Evolutionary conservation across 2,113 vertebrate species (phyloP), one percentile per base, ranked within the genome.

Genomic region (Oryzias celebensis): DNA sequence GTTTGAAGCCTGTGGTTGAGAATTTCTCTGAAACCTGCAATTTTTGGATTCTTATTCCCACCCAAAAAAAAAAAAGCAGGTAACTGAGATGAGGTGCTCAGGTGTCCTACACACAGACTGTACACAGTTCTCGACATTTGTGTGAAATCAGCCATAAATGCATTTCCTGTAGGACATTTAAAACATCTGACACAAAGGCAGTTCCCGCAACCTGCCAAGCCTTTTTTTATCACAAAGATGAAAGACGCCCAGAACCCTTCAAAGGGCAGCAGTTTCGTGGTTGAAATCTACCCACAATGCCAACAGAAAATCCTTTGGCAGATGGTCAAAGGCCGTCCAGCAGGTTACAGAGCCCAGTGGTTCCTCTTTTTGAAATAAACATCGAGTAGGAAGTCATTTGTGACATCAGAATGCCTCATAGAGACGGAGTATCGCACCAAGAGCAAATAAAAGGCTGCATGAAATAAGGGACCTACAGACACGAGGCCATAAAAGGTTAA

Each of bases 401-500:
- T 1, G 42, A 67, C 5, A 66, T 10, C 46, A 7, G 57, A 2
- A 42, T 12, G 44, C 4, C 10, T 47, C 47, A 51, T 48, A 8
- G 22, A 43, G 43, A 31, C 41, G 14, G 36, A 44, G 49, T 12
- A 46, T 8, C 10, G 20, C 1, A 46, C 17, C 8, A 31, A 10
- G 44, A 15, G 15, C 52, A 59, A 2, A 71, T 14, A 68, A 69
- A 17, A 23, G 36, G 45, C 3, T 24, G 53, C 20, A 36, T 42
- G 26, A 71, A 71, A 52, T 13, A 13, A n/a, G 26, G 15, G 4
- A 15, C 10, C 10, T 49, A 2, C 13, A 53, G 41, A 24, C 15
- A 22, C 22, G 7, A 42, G n/a, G 13, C 6, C 31, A 55, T n/a
- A 24, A 22, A 36, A 68, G 7, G 64, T 81, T 83, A 80, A 83